Conservation (phyloP, 1,140 invertebrate genomes). For the Ceratina calcarata region DNA sequence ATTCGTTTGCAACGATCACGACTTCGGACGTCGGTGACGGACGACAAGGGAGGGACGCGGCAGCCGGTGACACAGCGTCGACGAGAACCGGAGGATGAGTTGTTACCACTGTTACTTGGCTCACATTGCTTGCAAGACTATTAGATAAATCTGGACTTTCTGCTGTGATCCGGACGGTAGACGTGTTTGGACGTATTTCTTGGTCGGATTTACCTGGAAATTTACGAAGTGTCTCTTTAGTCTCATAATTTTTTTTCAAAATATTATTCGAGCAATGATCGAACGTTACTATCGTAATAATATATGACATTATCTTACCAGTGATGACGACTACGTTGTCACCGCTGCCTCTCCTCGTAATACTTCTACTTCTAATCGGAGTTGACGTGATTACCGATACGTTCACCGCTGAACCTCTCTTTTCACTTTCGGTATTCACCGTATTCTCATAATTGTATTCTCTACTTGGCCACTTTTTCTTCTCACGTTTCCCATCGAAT, state of each 20-base stretch:
- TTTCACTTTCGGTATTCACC: slow-evolving; percentile 43
- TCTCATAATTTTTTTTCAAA: background rate
- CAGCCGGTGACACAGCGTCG: slow-evolving; percentile 76
- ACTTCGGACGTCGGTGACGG: slow-evolving; percentile 83
- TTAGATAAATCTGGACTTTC: slow-evolving; percentile 83
- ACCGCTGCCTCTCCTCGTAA: slow-evolving; percentile 68
- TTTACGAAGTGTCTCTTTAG: background rate
- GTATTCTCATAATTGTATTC: slow-evolving; percentile 62
- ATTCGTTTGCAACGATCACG: slow-evolving; percentile 88
- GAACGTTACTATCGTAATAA: too few relatives aligned
- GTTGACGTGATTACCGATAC: slow-evolving; percentile 78
- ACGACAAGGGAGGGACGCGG: slow-evolving; percentile 68
- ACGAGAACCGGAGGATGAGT: slow-evolving; percentile 88
- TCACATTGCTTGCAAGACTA: slow-evolving; percentile 85
- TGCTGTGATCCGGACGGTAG: slow-evolving; percentile 83
- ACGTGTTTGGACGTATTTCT: slow-evolving; percentile 79
- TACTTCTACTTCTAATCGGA: slow-evolving; percentile 72
- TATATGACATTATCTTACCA: slow-evolving; percentile 61
- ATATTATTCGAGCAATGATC: background rate
- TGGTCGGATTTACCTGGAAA: slow-evolving; percentile 65
- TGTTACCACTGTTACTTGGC: slow-evolving; percentile 90
- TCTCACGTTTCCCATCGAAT: slow-evolving; percentile 41
- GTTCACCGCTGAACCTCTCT: slow-evolving; percentile 67
- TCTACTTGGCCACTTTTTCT: slow-evolving; percentile 40
- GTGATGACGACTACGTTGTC: slow-evolving; percentile 78